Base-by-base conservation (phyloP, 2,797 vertebrate species). In the Neosilurus mollespiculum region DNA sequence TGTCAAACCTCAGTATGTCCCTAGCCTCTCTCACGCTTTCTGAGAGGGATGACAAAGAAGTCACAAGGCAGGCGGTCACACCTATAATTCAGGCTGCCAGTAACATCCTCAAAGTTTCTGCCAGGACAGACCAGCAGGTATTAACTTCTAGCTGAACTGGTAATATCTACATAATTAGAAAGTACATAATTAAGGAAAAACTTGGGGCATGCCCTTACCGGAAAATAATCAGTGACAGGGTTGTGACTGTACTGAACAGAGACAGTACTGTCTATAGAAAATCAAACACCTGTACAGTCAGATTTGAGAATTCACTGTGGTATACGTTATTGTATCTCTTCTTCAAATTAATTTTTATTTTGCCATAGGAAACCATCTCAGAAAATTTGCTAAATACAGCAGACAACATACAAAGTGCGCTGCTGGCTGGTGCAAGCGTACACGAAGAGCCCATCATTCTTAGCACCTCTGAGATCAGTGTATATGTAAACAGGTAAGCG, bases 401-500 rank as follows among this genome's bases (percentile, higher is more conserved):
- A n/a, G 94, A 94, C 83, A 95, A 92, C 53, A 91, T 99, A 49
- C 97, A 98, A 87, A 96, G 93, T 6, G 91, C 94, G 70, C 91
- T 99, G 81, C 92, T 99, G 75, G 93, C 92, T 81, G 94, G 96
- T 62, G 96, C 91, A 83, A 87, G 90, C 24, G 88, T 93, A 0
- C 86, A 96, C 73, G 91, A 90, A 61, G 93, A 93, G 18, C 95
- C 97, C 5, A 90, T 88, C 73, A 91, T 95, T 30, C 91, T 98
- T 77, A 92, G 86, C 18, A 89, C 95, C 73, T 92, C 92, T 49
- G 94, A 96, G 83, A 94, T 96, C 88, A 94, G 94, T 0, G 89
- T 98, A 84, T 99, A 97, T 58, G 96, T 95, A 73, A 95, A 96
- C 92, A 98, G 97, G 98, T 98, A 93, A 83, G 88, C 77, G 79